These are phyloP conservation scores for Drosophila sulfurigaster DNA, from an alignment of 1,140 invertebrate genomes.

Conservation along the genomic window DNA sequence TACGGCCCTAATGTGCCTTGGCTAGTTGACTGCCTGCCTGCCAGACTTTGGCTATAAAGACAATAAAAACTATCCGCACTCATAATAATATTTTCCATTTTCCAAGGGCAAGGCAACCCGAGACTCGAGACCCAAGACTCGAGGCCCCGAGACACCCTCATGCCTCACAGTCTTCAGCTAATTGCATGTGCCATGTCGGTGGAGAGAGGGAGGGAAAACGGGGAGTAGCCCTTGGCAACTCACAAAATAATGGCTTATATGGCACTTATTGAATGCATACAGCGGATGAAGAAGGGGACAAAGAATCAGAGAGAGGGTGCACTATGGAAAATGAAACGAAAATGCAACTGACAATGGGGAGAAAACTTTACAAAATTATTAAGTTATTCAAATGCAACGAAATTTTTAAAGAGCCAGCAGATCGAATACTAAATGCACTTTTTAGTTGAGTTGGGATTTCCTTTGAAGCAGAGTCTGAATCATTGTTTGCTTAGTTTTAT, in stretches of 20 bases:
- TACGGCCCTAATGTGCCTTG: conserved; percentile 27
- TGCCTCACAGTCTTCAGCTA: conserved; percentile 32
- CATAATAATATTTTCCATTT: conserved; percentile 60
- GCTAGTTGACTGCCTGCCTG: conserved; percentile 6
- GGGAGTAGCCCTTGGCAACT: conserved; percentile 33
- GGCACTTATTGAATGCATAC: conserved; percentile 21
- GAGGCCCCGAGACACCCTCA: conserved; percentile 8
- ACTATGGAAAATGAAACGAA: conserved; percentile 31
- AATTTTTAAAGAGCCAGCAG: neutral
- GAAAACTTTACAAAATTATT: conserved; percentile 46
- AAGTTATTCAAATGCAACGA: conserved; percentile 46
- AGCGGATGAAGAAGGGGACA: neutral
- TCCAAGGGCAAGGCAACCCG: conserved; percentile 64
- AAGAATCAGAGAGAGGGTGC: conserved; percentile 22
- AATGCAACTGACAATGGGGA: conserved; percentile 41
- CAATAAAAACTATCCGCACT: conserved; percentile 61
- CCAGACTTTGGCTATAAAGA: conserved; percentile 42
- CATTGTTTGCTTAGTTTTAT: too few species aligned
- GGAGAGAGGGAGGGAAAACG: neutral
- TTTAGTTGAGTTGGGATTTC: too few species aligned
- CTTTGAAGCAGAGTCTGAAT: too few species aligned
- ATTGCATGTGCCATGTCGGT: conserved; percentile 41
- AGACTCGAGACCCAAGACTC: conserved; percentile 4
- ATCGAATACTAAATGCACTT: conserved; percentile 6
- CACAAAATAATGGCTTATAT: conserved; percentile 33